Conservation (phyloP, 2,797 vertebrate genomes). For the Typhlichthys subterraneus region DNA sequence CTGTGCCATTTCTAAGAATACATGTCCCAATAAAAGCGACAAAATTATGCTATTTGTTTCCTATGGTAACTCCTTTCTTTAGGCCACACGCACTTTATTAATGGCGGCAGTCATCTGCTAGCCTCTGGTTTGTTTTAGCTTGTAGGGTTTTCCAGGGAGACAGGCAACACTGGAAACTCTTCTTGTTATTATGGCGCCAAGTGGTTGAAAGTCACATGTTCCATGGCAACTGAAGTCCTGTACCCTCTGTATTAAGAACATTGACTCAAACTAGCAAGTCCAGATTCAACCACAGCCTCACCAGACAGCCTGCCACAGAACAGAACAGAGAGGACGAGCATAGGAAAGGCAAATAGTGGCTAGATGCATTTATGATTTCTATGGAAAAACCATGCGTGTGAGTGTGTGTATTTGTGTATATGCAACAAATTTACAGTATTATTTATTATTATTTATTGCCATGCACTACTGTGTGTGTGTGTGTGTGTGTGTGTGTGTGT, state of each 20-base stretch:
- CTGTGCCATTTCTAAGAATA: constrained; percentile 19
- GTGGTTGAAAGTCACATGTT: constrained; percentile 69
- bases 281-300: constrained; percentile 60
- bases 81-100: too few relatives aligned
- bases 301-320: constrained; percentile 38
- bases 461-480: background rate
- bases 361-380: background rate
- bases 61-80: too few relatives aligned
- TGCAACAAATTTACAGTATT: background rate
- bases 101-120: too few relatives aligned
- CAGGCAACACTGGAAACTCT: constrained; percentile 67
- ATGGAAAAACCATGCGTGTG: background rate
- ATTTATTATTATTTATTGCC: background rate
- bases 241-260: constrained; percentile 57
- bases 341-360: constrained; percentile 17
- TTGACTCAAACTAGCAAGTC: constrained; percentile 57
- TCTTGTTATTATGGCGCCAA: constrained; percentile 27
- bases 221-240: constrained; percentile 62
- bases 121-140: constrained; percentile 29
- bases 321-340: constrained; percentile 5
- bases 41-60: too few relatives aligned
- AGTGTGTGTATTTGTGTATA: constrained; percentile 12
- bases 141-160: constrained; percentile 67
- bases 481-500: constrained; percentile 11
- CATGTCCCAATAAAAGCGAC: background rate